A percentile compares a stretch with the other conserved stretches of the same genome.
phyloP scores from a whole-genome alignment of 2,888 invertebrate species.

The Stictocephala bisonia region DNA sequence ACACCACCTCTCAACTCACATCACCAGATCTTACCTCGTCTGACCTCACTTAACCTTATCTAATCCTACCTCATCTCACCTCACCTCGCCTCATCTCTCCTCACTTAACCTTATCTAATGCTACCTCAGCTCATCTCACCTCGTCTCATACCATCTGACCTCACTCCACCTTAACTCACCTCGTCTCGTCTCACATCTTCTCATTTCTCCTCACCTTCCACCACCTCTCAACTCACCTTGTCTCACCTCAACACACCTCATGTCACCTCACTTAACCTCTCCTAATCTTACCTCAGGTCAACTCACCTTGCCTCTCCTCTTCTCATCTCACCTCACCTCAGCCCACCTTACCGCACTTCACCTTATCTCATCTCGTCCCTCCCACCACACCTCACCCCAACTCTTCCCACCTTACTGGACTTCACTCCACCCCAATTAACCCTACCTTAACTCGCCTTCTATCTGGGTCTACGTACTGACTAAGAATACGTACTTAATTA shows the following conservation, averaged over 20 bases:
- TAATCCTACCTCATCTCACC: background rate
- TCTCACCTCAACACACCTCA: background rate
- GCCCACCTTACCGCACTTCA: background rate
- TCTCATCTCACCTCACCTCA: background rate
- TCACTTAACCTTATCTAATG: background rate
- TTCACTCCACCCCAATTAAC: background rate
- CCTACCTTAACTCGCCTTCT: background rate
- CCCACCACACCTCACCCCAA: background rate
- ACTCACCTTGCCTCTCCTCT: background rate
- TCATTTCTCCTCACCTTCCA: background rate
- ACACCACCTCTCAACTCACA: background rate
- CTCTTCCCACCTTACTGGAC: background rate
- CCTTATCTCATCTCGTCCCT: background rate
- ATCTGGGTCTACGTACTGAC: no score
- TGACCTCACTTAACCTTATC: background rate
- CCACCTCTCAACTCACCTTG: background rate
- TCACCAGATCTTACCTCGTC: background rate
- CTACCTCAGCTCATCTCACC: background rate
- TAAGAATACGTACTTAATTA: no score
- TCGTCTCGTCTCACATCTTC: background rate
- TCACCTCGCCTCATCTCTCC: background rate
- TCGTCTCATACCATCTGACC: no score
- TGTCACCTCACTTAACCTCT: background rate
- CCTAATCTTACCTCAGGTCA: background rate
- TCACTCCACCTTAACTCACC: background rate